Evolutionary conservation across 2,113 vertebrate genomes (phyloP).

Genomic region (Corythaixoides concolor): DNA sequence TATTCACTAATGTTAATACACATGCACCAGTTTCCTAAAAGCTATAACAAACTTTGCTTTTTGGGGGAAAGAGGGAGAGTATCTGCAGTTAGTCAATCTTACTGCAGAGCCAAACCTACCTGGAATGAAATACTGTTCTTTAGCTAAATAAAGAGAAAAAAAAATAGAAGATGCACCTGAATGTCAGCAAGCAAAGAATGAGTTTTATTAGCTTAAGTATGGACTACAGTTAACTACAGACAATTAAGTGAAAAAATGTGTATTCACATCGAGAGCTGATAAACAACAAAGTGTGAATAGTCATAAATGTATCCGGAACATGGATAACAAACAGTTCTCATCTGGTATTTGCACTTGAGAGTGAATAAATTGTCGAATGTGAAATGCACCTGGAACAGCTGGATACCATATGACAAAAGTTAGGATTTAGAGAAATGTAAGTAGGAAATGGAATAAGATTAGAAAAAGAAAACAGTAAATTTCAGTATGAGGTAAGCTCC

Average conservation of each 20-base stretch:
- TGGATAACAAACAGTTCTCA: constrained; percentile 11
- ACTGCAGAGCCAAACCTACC: constrained; percentile 88
- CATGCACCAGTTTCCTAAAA: constrained; percentile 76
- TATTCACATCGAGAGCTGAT: constrained; percentile 51
- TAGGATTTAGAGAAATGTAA: constrained; percentile 61
- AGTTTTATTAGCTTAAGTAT: constrained; percentile 76
- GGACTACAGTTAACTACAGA: constrained; percentile 65
- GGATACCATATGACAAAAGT: constrained; percentile 60
- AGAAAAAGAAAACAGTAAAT: constrained; percentile 57
- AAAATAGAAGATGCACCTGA: constrained; percentile 86
- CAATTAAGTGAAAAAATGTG: constrained; percentile 58
- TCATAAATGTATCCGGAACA: constrained; percentile 50
- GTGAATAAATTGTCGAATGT: constrained; percentile 57
- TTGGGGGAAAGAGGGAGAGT: constrained; percentile 47
- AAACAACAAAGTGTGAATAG: constrained; percentile 46
- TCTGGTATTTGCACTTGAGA: constrained; percentile 55
- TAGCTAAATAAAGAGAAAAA: constrained; percentile 90
- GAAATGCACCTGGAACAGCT: constrained; percentile 66
- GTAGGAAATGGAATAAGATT: constrained; percentile 59
- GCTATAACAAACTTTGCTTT: constrained; percentile 62
- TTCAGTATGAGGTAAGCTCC: constrained; percentile 42
- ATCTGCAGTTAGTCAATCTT: constrained; percentile 74
- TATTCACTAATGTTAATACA: constrained; percentile 46
- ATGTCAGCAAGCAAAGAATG: constrained; percentile 80
- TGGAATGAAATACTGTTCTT: constrained; percentile 99